phyloP scores from a whole-genome alignment of 2,113 vertebrate species.

The Drymodes brunneopygia region DNA sequence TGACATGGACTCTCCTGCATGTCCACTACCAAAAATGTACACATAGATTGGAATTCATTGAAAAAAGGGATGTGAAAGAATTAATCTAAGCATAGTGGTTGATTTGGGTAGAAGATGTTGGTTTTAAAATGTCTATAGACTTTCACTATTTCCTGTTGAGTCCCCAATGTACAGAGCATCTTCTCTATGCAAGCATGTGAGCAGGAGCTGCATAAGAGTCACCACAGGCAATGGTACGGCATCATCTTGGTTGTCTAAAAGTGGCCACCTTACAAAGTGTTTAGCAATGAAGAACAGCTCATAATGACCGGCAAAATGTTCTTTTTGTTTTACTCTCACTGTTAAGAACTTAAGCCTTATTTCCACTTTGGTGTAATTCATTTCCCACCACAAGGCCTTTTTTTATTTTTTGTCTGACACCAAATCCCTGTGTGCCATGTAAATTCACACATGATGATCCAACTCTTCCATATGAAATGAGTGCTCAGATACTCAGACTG shows the following conservation, averaged over 20 bases:
- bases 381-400: neutral
- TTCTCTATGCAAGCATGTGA: neutral
- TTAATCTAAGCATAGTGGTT: neutral
- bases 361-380: neutral
- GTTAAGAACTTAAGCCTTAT: neutral
- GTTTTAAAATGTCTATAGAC: neutral
- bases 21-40: neutral
- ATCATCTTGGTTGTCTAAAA: neutral
- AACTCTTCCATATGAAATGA: neutral
- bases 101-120: neutral
- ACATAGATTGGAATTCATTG: neutral
- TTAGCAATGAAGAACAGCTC: fast-evolving
- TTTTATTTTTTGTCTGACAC: neutral
- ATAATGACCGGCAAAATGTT: neutral
- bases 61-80: neutral
- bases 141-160: neutral
- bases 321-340: neutral
- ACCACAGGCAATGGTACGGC: neutral
- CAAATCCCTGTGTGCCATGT: neutral
- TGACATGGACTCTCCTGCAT: neutral
- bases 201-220: neutral
- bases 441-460: neutral
- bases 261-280: too few relatives aligned
- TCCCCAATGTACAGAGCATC: neutral
- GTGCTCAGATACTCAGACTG: neutral